A percentile compares a stretch with the other conserved stretches of the same genome.
Conservation (phyloP, 2,797 vertebrate species). For the Acrossocheilus fasciatus region DNA sequence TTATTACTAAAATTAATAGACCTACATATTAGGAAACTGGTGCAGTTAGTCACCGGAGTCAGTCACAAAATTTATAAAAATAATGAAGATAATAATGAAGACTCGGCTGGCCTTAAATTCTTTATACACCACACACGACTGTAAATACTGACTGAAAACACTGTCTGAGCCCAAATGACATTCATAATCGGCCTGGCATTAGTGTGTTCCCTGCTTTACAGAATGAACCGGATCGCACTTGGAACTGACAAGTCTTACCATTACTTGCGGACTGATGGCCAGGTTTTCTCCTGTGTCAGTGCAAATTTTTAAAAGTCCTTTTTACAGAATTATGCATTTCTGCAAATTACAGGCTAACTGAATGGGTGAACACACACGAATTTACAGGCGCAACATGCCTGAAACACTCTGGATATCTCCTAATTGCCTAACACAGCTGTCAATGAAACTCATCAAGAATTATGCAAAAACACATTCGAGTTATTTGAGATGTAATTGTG, state of each 20-base stretch:
- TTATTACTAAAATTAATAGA: not conserved
- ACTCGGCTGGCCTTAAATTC: not conserved
- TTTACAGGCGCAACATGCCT: not conserved
- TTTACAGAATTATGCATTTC: not conserved
- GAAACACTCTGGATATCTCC: not conserved
- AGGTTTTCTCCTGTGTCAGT: no score
- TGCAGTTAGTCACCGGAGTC: no score
- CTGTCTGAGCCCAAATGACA: not conserved
- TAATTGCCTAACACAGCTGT: not conserved
- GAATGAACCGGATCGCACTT: not conserved
- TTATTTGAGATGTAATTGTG: no score
- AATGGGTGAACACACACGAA: not conserved
- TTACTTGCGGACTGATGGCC: not conserved
- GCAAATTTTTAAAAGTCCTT: no score
- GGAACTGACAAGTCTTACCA: not conserved
- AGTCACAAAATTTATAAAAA: not conserved
- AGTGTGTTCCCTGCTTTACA: not conserved
- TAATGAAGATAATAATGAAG: no score
- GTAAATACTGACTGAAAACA: not conserved
- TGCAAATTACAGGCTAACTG: not conserved
- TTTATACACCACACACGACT: not conserved
- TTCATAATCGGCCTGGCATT: not conserved
- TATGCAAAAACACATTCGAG: no score
- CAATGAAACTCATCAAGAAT: no score
- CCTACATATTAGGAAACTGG: no score